These are phyloP conservation scores for Diploptera punctata DNA, from an alignment of 2,888 invertebrate species.

Conservation along the genomic window DNA sequence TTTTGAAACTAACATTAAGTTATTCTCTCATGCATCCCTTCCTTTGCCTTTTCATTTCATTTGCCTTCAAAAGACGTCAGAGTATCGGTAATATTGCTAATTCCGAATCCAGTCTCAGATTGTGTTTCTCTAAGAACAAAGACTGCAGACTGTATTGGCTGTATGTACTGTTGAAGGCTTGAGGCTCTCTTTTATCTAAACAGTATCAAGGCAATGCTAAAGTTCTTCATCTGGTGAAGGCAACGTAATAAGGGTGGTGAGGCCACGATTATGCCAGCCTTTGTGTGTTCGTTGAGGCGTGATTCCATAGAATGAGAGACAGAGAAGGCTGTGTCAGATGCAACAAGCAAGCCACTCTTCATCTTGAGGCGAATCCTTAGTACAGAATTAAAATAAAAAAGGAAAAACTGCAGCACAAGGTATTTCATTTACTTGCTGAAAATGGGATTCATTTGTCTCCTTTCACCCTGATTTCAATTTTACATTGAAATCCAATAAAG, in stretches of 20 bases:
- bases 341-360: slow-evolving; percentile 17
- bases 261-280: slow-evolving; percentile 35
- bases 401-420: not conserved
- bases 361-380: not conserved
- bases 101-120: slow-evolving; percentile 23
- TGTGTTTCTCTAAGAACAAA: slow-evolving; percentile 31
- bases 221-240: slow-evolving; percentile 22
- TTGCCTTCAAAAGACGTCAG: slow-evolving; percentile 22
- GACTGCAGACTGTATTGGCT: slow-evolving; percentile 27
- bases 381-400: slow-evolving; percentile 1
- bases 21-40: not conserved
- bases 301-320: slow-evolving; percentile 12
- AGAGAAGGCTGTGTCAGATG: slow-evolving; percentile 36
- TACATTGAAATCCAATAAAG: not conserved
- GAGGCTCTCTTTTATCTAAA: slow-evolving; percentile 32
- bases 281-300: slow-evolving; percentile 35
- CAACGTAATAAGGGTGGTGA: slow-evolving; percentile 37
- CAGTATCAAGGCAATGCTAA: slow-evolving; percentile 23
- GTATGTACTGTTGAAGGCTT: slow-evolving; percentile 8
- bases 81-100: slow-evolving; percentile 36
- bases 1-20: too few relatives aligned
- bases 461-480: not conserved
- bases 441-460: not conserved
- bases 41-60: slow-evolving; percentile 20
- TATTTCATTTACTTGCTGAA: not conserved